Base-by-base conservation (phyloP, 2,888 invertebrate species). In the Melanargia galathea region DNA sequence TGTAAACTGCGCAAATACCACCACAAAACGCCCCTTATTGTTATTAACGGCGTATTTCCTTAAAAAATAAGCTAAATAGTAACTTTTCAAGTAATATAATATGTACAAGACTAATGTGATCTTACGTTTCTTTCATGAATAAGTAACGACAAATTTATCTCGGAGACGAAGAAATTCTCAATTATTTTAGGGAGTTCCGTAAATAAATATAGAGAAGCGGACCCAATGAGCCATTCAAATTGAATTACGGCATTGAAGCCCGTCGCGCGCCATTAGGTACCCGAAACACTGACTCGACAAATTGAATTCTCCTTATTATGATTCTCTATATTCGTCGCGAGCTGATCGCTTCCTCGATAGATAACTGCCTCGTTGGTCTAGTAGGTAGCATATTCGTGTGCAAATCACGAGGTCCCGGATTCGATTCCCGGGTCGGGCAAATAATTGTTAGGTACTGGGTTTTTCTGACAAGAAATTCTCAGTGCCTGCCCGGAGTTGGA, bases 181-280 rank as follows among this genome's bases (percentile, higher is more conserved):
- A 46, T 46, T 46, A 11, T 46, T 13, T 20, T 22, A 30, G 30
- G 6, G 7, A 30, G 30, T 6, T 30, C 6, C 6, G 4, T 30
- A 30, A 30, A 30, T 30, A 30, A 30, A 7, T 46, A 16, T 16
- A 51, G 51, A 30, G 30, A 51, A 30, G 26, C 10, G 10, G 6
- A 26, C 7, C 18, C 51, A 51, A n/a, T 18, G 16, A 16, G 13
- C n/a, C 24, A 22, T 13, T 16, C 18, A 45, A 45, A 46, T 46
- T 46, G 22, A 22, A 48, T 48, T 48, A 24, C 51, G 30, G 30
- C 2, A 30, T 26, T 51, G 30, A 30, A 10, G 30, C 18, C 0
- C 26, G 16, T 49, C 51, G 11, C 51, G 18, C 26, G 11, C 26
- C 30, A 51, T 51, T 49, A n/a, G n/a, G n/a, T n/a, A 49, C 49